Evolutionary conservation across 2,888 invertebrate species (phyloP), one percentile per base, ranked within the genome.

Genomic region (Pandemis heparana): DNA sequence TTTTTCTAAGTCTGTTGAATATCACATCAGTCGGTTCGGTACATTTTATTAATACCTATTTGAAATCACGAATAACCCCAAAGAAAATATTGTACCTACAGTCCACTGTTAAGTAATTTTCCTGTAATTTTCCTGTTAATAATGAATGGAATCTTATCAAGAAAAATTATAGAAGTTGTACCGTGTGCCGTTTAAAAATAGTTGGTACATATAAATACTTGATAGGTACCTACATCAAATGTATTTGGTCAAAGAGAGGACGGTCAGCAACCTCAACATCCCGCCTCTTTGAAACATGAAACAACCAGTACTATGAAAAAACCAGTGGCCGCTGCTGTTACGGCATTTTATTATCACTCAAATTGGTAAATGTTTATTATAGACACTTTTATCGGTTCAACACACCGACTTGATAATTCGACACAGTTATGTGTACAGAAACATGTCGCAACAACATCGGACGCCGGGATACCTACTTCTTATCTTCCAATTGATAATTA

Each of bases 331-430:
- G 39, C 41, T 32, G 75, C 71, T 79, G 78, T 79, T 80, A 78
- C 75, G 76, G 69, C 65, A 74, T 75, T 81, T 81, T 82, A 84
- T 79, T 79, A 77, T 75, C 78, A 79, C 81, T 81, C 79, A 81
- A 83, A 85, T 82, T 81, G 82, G 84, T 78, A 80, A 83, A 82
- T 82, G 79, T 83, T 82, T 84, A 85, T 32, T 84, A 85, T 32
- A 46, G 46, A 46, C 32, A 16, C 53, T 82, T 82, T 79, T 75
- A 78, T 56, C 43, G 51, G 51, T 10, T 38, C 38, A 18, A 61
- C 67, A 32, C 43, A 63, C 51, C 53, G 23, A 67, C 39, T 83
- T 80, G 79, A 81, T 75, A 75, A 77, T 74, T 70, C 67, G 78
- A 78, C 79, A 78, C 69, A 66, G 77, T 78, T 78, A 78, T 32